phyloP scores from a whole-genome alignment of 2,797 vertebrate genomes.

The Pelodytes ibericus region DNA sequence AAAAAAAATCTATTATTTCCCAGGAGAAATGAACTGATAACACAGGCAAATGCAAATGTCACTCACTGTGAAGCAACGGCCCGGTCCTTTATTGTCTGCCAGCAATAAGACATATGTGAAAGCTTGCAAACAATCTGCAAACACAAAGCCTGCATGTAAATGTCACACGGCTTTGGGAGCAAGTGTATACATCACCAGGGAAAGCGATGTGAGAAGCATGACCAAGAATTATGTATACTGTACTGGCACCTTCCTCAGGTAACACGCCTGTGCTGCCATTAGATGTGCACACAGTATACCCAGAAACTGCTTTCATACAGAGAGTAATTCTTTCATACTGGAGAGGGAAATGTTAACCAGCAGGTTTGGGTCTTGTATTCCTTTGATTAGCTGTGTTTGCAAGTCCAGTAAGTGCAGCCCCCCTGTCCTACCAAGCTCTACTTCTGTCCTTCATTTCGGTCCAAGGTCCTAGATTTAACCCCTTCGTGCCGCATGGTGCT shows the following conservation, averaged over 20 bases:
- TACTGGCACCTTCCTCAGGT: not conserved
- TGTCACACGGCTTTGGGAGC: slow-evolving; percentile 29
- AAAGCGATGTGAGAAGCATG: slow-evolving; percentile 2
- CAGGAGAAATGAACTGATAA: slow-evolving; percentile 29
- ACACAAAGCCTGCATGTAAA: slow-evolving; percentile 43
- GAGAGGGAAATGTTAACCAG: too few species aligned
- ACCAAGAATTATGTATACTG: slow-evolving; percentile 10
- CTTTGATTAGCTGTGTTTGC: too few species aligned
- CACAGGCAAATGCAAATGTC: slow-evolving; percentile 43
- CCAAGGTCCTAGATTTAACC: too few species aligned
- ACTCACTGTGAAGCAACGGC: slow-evolving; percentile 14
- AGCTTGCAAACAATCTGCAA: slow-evolving; percentile 32
- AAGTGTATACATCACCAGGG: slow-evolving; percentile 19
- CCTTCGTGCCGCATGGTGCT: too few species aligned
- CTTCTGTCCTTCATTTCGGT: too few species aligned
- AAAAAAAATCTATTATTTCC: slow-evolving; percentile 42
- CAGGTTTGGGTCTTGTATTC: too few species aligned
- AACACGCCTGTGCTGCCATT: slow-evolving; percentile 1
- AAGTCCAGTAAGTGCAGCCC: too few species aligned
- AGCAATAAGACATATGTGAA: slow-evolving; percentile 40
- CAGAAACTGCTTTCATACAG: too few species aligned
- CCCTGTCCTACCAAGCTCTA: too few species aligned
- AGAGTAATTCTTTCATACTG: too few species aligned
- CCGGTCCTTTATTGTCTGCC: slow-evolving; percentile 18
- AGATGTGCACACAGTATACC: slow-evolving; percentile 11